Conservation (phyloP, 2,113 vertebrate species). For the Tympanuchus pallidicinctus region DNA sequence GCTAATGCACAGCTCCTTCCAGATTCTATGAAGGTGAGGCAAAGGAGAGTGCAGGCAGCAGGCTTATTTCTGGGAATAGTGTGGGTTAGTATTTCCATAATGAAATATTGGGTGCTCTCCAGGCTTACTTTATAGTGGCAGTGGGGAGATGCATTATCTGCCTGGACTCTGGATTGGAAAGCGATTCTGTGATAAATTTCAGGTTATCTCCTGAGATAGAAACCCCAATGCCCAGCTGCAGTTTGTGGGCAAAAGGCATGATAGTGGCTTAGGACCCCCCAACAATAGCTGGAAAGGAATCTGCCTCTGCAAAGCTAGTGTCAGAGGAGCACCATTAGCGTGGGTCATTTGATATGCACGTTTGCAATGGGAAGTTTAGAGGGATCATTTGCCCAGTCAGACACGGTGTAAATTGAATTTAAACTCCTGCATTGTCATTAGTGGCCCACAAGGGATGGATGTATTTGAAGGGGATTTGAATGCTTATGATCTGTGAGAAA, state of each 20-base stretch:
- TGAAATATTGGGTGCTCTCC: neutral
- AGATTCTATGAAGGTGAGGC: neutral
- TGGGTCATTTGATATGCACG: neutral
- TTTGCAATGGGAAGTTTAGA: neutral
- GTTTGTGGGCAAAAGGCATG: neutral
- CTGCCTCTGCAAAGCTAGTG: neutral
- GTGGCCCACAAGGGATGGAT: neutral
- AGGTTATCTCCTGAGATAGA: neutral
- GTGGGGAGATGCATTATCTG: rapidly evolving
- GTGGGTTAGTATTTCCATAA: neutral
- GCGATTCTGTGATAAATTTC: neutral
- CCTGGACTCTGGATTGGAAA: neutral
- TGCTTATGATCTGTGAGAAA: constrained; percentile 1
- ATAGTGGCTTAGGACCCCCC: neutral
- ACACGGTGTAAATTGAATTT: neutral
- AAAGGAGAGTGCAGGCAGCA: neutral
- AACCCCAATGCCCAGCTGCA: neutral
- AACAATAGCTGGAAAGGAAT: neutral
- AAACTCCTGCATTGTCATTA: neutral
- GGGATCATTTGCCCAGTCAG: neutral
- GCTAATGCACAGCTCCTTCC: neutral
- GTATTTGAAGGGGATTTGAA: neutral
- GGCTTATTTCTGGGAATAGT: neutral
- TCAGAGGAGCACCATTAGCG: neutral
- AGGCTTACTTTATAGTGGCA: neutral